These are phyloP conservation scores for Apostichopus parvimensis DNA, from an alignment of 35 echinoderm and acorn worm species.

Conservation along the genomic window DNA sequence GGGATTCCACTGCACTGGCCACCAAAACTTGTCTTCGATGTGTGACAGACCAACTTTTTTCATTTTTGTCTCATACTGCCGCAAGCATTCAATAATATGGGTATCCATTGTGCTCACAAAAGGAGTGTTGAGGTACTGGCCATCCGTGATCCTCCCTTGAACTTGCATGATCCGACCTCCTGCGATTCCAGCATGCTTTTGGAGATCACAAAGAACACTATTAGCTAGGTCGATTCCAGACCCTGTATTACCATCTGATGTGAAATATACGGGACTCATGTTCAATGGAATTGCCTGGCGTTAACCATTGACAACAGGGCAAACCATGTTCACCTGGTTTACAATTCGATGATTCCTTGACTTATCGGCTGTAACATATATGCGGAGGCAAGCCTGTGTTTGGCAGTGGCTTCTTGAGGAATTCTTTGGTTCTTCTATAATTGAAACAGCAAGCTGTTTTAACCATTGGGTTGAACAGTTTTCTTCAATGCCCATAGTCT, in stretches of 20 bases:
- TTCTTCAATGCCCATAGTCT: too few species aligned
- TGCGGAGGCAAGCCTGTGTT: too few species aligned
- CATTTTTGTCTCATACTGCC: neutral
- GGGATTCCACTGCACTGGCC: too few species aligned
- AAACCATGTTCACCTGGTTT: neutral
- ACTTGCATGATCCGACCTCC: neutral
- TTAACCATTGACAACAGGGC: neutral
- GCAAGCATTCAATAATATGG: neutral
- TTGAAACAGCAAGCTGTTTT: too few species aligned
- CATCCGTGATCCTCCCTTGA: neutral
- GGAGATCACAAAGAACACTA: neutral
- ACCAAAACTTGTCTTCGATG: too few species aligned
- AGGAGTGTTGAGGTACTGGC: neutral
- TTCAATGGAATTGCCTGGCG: slow-evolving; percentile 2
- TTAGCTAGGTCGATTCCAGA: neutral
- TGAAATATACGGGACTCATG: slow-evolving; percentile 4
- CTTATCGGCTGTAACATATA: too few species aligned
- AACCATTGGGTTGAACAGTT: too few species aligned
- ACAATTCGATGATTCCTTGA: too few species aligned
- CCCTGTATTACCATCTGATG: neutral
- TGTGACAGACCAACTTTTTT: too few species aligned
- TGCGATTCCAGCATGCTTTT: neutral
- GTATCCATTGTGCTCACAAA: neutral
- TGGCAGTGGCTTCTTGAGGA: too few species aligned
- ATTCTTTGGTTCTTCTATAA: too few species aligned